Percentiles rank a stretch among this genome's conserved stretches.
These are phyloP conservation scores for Globia sparganii DNA, from an alignment of 2,888 invertebrate genomes.

Conservation along the genomic window DNA sequence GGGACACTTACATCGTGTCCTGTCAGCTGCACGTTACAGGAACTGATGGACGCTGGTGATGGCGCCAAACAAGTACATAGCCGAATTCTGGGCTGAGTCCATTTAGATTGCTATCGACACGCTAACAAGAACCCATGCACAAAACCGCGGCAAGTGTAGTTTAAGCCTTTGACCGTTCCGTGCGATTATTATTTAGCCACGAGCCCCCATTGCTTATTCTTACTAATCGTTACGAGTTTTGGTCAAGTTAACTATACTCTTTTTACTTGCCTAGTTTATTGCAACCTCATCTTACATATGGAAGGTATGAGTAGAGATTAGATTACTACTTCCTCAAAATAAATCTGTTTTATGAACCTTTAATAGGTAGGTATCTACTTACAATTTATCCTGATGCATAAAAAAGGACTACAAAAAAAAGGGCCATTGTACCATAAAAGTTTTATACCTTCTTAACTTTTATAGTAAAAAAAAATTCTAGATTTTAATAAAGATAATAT, in stretches of 20 bases:
- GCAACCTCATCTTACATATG: neutral
- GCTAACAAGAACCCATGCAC: no score
- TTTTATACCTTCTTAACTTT: constrained; percentile 35
- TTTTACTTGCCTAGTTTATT: neutral
- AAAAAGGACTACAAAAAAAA: constrained; percentile 7
- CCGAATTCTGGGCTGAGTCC: no score
- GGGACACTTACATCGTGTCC: no score
- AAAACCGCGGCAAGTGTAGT: neutral
- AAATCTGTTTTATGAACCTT: neutral
- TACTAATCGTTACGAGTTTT: neutral
- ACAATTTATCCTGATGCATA: constrained; percentile 6
- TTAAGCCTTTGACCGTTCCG: neutral
- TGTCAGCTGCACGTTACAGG: no score
- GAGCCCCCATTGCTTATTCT: neutral
- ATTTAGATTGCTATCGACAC: no score
- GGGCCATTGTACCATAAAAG: constrained; percentile 7
- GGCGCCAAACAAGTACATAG: no score
- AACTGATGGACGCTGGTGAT: no score
- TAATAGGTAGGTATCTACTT: neutral
- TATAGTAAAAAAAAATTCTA: constrained; percentile 22
- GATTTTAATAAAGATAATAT: constrained; percentile 56
- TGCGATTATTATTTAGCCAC: neutral
- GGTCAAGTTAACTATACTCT: neutral
- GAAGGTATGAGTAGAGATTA: neutral
- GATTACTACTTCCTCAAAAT: neutral